Evolutionary conservation across 2,113 vertebrate species (phyloP), one percentile per base, ranked within the genome.

Genomic region (Nasalis larvatus): DNA sequence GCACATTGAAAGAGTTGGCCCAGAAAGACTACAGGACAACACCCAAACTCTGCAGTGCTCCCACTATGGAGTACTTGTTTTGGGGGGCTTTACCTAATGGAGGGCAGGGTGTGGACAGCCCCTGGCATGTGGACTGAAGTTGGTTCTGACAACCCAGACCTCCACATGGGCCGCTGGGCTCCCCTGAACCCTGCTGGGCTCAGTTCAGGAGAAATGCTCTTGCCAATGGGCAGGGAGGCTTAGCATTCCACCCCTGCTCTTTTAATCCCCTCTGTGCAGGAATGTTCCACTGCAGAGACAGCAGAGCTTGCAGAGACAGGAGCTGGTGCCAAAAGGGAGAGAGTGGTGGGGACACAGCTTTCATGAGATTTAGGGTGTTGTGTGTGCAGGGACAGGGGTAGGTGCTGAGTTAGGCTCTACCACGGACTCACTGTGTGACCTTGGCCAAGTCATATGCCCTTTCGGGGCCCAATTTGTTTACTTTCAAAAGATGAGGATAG

Each of bases 191-290:
- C 83, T 91, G 37, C 54, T 86, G 89, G 80, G 94, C 68, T 97
- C 63, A 32, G 80, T 89, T 93, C 56, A 95, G 94, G 37, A 90
- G 63, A 95, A 21, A 68, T 47, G 37, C 80, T 66, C 32, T 21
- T 97, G 97, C 86, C 97, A 97, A 69, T 69, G 96, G 96, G 69
- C 92, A 94, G 89, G 80, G 86, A 95, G 68, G 42, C 25, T 89
- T 32, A 95, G 86, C 95, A 96, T 96, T 88, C 77, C 56, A 88
- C 13, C 35, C 45, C 16, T 42, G 30, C 83, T 93, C 69, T 96
- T 73, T 85, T 89, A 95, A 97, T 97, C 84, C 94, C 66, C 76
- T 95, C 80, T 90, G 92, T 25, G 85, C 37, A 87, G 86, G 87
- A 97, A 97, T 95, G 86, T 95, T 95, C 94, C 88, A 84, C 60